These are phyloP conservation scores for Lepilemur septentrionalis DNA, from an alignment of 2,797 vertebrate species.

Conservation along the genomic window DNA sequence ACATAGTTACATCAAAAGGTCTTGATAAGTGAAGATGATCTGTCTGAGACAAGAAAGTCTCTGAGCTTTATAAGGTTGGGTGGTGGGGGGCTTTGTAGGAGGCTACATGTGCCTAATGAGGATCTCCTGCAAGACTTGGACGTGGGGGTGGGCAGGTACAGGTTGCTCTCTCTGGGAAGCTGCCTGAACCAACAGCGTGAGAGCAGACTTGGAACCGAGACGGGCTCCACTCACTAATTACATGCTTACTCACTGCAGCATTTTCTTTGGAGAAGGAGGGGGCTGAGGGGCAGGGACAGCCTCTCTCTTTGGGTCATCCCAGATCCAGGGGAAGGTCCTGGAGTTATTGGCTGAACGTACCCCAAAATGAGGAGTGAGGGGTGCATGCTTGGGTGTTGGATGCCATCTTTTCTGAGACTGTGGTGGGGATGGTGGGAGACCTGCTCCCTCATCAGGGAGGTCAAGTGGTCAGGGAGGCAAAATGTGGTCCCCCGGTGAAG, in stretches of 20 bases:
- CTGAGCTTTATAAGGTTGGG: neutral
- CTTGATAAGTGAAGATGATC: neutral
- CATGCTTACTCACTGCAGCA: neutral
- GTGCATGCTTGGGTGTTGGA: neutral
- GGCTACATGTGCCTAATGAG: rapidly evolving
- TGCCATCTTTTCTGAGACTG: neutral
- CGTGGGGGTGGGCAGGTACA: no score
- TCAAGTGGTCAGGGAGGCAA: neutral
- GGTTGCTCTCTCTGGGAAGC: neutral
- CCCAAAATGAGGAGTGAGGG: neutral
- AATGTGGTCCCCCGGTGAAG: neutral
- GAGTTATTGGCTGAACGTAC: neutral
- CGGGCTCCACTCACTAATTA: neutral
- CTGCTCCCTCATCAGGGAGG: neutral
- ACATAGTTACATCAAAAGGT: neutral
- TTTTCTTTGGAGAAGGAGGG: neutral
- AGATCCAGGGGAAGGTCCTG: neutral
- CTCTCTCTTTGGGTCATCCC: neutral
- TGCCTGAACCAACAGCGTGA: neutral
- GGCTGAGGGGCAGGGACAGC: neutral
- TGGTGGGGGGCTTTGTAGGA: neutral
- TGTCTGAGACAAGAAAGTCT: neutral
- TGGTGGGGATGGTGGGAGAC: no score
- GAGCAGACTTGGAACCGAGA: no score
- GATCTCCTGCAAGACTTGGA: neutral